These are phyloP conservation scores for Pipra filicauda DNA, from an alignment of 2,113 vertebrate genomes.

Conservation along the genomic window DNA sequence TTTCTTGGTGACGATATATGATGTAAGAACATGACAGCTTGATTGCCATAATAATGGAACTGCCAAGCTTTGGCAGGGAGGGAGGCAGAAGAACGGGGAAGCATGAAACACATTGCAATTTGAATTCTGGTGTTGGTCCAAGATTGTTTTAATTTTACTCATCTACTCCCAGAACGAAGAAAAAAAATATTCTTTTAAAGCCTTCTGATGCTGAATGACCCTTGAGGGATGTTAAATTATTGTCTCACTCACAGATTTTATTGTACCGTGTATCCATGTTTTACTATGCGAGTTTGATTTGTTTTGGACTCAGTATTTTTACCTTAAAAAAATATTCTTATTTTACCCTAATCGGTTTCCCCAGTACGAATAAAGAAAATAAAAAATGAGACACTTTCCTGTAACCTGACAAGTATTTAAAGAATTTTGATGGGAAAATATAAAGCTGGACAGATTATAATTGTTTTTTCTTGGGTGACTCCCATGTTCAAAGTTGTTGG, in stretches of 20 bases:
- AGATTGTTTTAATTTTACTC: slow-evolving; percentile 32
- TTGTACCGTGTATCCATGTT: background rate
- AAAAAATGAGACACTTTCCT: background rate
- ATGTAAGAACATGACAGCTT: slow-evolving; percentile 27
- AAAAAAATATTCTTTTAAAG: background rate
- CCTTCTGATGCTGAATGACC: background rate
- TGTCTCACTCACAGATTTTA: background rate
- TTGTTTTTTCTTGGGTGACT: background rate
- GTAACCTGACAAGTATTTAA: background rate
- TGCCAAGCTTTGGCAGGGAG: background rate
- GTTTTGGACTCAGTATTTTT: background rate
- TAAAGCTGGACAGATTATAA: background rate
- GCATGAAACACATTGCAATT: slow-evolving; percentile 12
- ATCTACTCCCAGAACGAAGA: background rate
- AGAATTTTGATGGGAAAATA: background rate
- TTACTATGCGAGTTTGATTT: background rate
- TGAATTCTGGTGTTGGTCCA: slow-evolving; percentile 28
- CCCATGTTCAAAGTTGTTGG: background rate
- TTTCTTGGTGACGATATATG: slow-evolving; percentile 35
- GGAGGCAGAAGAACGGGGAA: background rate
- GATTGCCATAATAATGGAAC: slow-evolving; percentile 56
- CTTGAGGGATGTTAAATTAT: background rate
- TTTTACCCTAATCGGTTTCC: background rate
- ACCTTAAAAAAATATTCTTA: background rate
- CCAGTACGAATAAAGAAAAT: background rate